Base-by-base conservation (phyloP, 2,888 invertebrate genomes). In the Strigamia maritima region DNA sequence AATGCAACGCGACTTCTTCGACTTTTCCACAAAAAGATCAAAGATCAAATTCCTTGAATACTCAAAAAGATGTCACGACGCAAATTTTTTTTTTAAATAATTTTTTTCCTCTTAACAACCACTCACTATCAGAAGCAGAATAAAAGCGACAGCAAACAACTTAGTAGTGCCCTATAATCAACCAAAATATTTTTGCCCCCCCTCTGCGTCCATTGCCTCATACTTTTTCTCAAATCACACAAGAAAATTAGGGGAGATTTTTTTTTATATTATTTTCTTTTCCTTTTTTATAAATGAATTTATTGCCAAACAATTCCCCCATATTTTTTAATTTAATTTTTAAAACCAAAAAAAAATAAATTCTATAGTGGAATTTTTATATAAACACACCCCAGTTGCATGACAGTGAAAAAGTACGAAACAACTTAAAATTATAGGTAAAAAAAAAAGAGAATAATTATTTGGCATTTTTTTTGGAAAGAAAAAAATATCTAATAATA, bases 191-290 rank as follows among this genome's bases (percentile, higher is more conserved):
- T 70, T 70, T 26, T 70, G 26, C 28, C 70, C 28, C 70, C 60
- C 60, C 60, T 65, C 28, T 70, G 70, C 70, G 70, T 70, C 70
- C 70, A 70, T 70, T 70, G 28, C 70, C 70, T 70, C 70, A 70
- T 28, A 8, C 70, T 70, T 70, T 60, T 70, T 70, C 28, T 70
- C 70, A 70, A 70, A 70, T 70, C 54, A 70, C 70, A 70, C 16
- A 70, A 70, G 28, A 70, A 70, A 70, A 70, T 70, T 70, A 54
- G 70, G 70, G 70, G 70, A 70, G 70, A 26, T 70, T 70, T 70
- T 70, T 70, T 70, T 54, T n/a, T 19, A 19, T 54, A 54, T 19
- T 54, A 54, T 54, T 54, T 54, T 54, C 44, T 44, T 44, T 54
- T 19, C 19, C 16, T 19, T 54, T 54, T 70, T 70, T 26, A 12